These are phyloP conservation scores for Smittia sp. DNA, from an alignment of 2,888 invertebrate species.

Conservation along the genomic window DNA sequence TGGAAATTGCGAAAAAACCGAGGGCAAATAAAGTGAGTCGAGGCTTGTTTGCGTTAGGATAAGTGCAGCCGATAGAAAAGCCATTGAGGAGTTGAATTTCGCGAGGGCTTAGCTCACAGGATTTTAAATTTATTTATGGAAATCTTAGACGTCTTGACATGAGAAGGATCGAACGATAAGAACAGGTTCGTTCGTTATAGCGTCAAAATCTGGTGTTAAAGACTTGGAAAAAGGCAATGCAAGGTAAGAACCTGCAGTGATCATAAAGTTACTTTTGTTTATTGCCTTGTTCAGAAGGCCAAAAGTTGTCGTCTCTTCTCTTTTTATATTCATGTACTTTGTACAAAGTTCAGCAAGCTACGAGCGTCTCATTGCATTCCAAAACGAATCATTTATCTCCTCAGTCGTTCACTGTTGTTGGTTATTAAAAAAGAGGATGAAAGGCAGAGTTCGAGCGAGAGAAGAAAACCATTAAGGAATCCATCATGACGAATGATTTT, in stretches of 20 bases:
- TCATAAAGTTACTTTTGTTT: background rate
- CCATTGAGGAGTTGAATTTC: too few species aligned
- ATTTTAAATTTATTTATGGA: too few species aligned
- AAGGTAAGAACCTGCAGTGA: too few species aligned
- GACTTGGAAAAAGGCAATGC: too few species aligned
- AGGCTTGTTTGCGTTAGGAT: too few species aligned
- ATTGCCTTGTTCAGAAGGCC: constrained; percentile 25
- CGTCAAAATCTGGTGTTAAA: too few species aligned
- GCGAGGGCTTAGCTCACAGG: too few species aligned
- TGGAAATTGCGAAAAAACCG: too few species aligned
- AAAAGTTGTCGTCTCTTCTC: background rate
- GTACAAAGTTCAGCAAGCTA: background rate
- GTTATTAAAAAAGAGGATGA: background rate
- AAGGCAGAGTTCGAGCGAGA: background rate
- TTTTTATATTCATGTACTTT: background rate
- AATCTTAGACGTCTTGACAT: too few species aligned
- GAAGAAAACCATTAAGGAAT: background rate
- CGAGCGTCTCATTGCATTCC: background rate
- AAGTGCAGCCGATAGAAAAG: too few species aligned
- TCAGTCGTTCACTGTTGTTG: background rate
- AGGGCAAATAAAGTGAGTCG: too few species aligned
- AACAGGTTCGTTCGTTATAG: background rate
- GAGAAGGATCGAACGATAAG: too few species aligned
- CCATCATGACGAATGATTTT: background rate
- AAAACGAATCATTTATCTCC: constrained; percentile 8